Evolutionary conservation across 2,113 vertebrate genomes (phyloP).

Genomic region (Girardinichthys multiradiatus): DNA sequence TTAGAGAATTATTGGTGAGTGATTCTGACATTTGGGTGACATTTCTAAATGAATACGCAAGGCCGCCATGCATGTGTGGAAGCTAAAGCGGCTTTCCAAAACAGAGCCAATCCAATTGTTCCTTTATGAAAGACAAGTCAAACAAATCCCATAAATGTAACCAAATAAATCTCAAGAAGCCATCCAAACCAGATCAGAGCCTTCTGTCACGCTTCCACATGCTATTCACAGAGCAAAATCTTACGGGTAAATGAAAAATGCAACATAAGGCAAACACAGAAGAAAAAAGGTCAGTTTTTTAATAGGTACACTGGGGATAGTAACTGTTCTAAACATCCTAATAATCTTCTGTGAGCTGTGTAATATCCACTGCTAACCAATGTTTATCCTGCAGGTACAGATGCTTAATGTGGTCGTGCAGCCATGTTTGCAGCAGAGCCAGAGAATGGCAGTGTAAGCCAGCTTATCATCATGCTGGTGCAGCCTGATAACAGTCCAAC

Average conservation of each 20-base stretch:
- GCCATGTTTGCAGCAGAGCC: conserved; percentile 28
- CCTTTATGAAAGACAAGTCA: conserved; percentile 8
- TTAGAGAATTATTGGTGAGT: conserved; percentile 35
- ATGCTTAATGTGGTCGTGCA: conserved; percentile 28
- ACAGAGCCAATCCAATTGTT: conserved; percentile 33
- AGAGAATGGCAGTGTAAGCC: conserved; percentile 34
- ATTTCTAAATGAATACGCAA: conserved; percentile 51
- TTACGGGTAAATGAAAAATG: background rate
- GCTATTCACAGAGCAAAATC: background rate
- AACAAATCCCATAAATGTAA: conserved; percentile 34
- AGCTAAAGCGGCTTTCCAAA: conserved; percentile 15
- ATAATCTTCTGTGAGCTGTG: conserved; percentile 16
- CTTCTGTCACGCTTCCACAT: background rate
- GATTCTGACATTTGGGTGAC: conserved; percentile 68
- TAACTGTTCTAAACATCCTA: conserved; percentile 17
- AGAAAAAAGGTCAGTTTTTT: background rate
- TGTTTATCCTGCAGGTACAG: conserved; percentile 39
- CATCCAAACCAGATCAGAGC: conserved; percentile 21
- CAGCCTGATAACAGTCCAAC: conserved; percentile 62
- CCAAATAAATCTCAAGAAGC: conserved; percentile 12
- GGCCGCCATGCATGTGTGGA: background rate
- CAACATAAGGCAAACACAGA: conserved; percentile 9
- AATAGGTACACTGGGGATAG: background rate
- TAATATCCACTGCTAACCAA: conserved; percentile 4
- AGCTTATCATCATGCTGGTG: conserved; percentile 50